phyloP scores from a whole-genome alignment of 2,888 invertebrate species.

The Agrochola litura region DNA sequence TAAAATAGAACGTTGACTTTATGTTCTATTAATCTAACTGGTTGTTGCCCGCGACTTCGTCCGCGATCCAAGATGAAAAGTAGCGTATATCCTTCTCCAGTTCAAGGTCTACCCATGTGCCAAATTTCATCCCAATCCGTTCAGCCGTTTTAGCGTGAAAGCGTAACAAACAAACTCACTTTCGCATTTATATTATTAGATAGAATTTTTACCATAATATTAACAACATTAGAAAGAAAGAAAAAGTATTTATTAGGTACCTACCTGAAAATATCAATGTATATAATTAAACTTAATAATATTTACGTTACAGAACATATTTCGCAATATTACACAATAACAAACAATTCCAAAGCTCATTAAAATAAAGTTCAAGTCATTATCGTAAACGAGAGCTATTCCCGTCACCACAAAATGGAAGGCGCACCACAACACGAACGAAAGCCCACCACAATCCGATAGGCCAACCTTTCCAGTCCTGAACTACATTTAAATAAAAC shows the following conservation, averaged over 20 bases:
- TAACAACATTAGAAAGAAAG: too few species aligned
- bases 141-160: too few species aligned
- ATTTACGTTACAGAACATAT: neutral
- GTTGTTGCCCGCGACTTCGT: too few species aligned
- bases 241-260: too few species aligned
- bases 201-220: neutral
- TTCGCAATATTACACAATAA: constrained; percentile 2
- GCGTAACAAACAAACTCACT: too few species aligned
- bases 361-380: constrained; percentile 38
- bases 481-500: constrained; percentile 59
- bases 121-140: too few species aligned
- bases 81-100: too few species aligned
- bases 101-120: too few species aligned
- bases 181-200: too few species aligned
- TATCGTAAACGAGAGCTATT: constrained; percentile 23
- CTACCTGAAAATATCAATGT: neutral
- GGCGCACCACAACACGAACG: constrained; percentile 33
- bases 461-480: constrained; percentile 35
- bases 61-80: too few species aligned
- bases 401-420: constrained; percentile 26
- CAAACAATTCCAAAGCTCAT: constrained; percentile 26
- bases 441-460: constrained; percentile 38
- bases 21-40: neutral
- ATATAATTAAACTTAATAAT: neutral
- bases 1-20: neutral